Conservation (phyloP, 2,888 invertebrate genomes). For the Pedicia rivosa region DNA sequence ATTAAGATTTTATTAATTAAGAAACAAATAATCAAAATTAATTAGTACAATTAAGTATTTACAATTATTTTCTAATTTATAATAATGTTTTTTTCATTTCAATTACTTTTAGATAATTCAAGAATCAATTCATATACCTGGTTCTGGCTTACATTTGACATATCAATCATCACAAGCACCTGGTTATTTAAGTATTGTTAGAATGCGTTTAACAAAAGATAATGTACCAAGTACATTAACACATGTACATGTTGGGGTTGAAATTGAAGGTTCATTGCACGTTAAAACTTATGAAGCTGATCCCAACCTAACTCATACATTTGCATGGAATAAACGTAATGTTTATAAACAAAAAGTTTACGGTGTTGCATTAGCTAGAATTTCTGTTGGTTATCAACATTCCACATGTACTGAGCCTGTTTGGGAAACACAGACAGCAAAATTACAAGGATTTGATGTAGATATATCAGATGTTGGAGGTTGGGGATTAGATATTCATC, state of each 20-base stretch:
- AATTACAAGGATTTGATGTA: constrained; percentile 88
- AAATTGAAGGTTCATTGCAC: constrained; percentile 85
- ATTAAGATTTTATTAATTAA: too few species aligned
- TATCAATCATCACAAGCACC: constrained; percentile 92
- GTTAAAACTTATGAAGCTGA: constrained; percentile 92
- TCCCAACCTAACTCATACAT: constrained; percentile 86
- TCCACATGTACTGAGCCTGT: constrained; percentile 70
- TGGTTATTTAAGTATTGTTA: constrained; percentile 85
- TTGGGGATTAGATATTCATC: constrained; percentile 96
- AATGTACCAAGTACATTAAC: constrained; percentile 64
- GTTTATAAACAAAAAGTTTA: constrained; percentile 95
- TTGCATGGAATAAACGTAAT: constrained; percentile 96
- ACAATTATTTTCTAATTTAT: constrained; percentile 6
- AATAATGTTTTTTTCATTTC: constrained; percentile 8
- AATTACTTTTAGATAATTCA: constrained; percentile 62
- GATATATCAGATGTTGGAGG: constrained; percentile 94
- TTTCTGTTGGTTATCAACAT: constrained; percentile 90
- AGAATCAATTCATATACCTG: constrained; percentile 87
- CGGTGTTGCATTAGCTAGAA: constrained; percentile 73
- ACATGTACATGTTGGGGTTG: constrained; percentile 81
- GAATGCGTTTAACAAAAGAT: constrained; percentile 72
- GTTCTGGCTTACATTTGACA: constrained; percentile 81
- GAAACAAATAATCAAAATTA: too few species aligned
- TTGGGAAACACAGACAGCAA: constrained; percentile 92
- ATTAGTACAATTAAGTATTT: too few species aligned